These are phyloP conservation scores for Enteromius paludinosus DNA, from an alignment of 2,797 vertebrate genomes.

Conservation along the genomic window DNA sequence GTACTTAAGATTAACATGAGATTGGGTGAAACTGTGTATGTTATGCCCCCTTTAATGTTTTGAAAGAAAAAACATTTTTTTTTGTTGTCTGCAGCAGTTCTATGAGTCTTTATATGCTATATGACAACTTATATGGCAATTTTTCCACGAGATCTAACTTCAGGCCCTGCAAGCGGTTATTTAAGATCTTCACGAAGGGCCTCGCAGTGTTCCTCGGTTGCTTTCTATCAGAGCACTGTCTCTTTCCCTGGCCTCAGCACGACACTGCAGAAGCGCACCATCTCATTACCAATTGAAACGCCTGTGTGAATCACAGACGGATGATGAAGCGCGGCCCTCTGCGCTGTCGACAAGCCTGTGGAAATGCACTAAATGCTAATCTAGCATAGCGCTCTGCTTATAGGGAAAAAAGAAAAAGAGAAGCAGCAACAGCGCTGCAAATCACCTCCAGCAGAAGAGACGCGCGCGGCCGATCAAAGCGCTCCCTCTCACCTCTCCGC, in stretches of 20 bases:
- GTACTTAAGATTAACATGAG: too few relatives aligned
- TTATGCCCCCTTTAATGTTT: too few relatives aligned
- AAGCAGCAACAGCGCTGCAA: slow-evolving; percentile 30
- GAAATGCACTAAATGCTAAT: slow-evolving; percentile 38
- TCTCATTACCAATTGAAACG: slow-evolving; percentile 44
- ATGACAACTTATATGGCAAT: background rate
- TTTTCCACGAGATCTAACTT: background rate
- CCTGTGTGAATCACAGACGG: slow-evolving; percentile 39
- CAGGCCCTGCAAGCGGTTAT: background rate
- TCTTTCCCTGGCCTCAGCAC: slow-evolving; percentile 13
- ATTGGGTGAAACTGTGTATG: too few relatives aligned
- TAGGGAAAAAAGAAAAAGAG: slow-evolving; percentile 15
- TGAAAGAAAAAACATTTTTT: too few relatives aligned
- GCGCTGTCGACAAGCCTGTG: slow-evolving; percentile 34
- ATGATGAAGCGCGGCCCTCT: slow-evolving; percentile 25
- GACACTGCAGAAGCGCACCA: slow-evolving; percentile 2
- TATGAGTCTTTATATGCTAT: background rate
- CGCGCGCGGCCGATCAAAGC: slow-evolving; percentile 21
- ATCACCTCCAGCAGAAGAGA: slow-evolving; percentile 49
- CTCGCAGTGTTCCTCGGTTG: background rate
- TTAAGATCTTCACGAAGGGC: background rate
- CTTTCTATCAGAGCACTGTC: slow-evolving; percentile 27
- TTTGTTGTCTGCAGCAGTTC: background rate
- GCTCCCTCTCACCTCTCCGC: slow-evolving; percentile 22
- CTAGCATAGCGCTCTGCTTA: slow-evolving; percentile 32